Percentiles rank a stretch among this genome's conserved stretches.
Conservation (phyloP, 2,888 invertebrate genomes). For the Lasioglossum lativentre region DNA sequence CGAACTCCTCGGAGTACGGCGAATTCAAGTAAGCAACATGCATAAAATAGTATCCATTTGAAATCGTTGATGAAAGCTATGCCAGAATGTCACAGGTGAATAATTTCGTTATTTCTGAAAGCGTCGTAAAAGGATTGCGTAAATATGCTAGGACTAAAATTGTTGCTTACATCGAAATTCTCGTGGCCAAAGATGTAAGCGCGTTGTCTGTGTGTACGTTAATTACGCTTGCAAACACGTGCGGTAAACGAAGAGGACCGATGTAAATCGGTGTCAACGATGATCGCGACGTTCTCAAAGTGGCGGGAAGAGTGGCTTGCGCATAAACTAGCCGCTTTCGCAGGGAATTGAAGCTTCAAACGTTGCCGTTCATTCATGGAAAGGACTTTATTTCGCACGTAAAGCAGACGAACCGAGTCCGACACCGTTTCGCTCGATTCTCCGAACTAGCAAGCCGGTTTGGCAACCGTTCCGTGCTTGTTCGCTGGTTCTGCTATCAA, state of each 20-base stretch:
- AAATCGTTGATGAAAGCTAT: too few species aligned
- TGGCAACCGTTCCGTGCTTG: constrained; percentile 39
- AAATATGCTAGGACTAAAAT: too few species aligned
- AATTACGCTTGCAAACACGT: not conserved
- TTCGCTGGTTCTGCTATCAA: constrained; percentile 42
- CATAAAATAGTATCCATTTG: too few species aligned
- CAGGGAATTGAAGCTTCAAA: constrained; percentile 55
- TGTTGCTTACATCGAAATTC: not conserved
- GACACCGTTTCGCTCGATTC: constrained; percentile 7
- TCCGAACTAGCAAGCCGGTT: constrained; percentile 25
- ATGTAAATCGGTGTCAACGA: not conserved
- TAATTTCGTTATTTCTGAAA: too few species aligned
- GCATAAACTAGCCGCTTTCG: constrained; percentile 73
- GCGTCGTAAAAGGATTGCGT: too few species aligned
- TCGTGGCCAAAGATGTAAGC: not conserved
- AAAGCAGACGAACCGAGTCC: constrained; percentile 11
- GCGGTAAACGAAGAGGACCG: not conserved
- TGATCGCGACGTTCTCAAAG: constrained; percentile 5
- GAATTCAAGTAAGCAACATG: not conserved
- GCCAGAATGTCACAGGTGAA: too few species aligned
- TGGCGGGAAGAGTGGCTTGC: constrained; percentile 41
- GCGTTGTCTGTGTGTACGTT: not conserved
- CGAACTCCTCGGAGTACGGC: not conserved
- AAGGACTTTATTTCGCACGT: not conserved
- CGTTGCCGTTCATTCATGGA: constrained; percentile 42